Evolutionary conservation across 2,113 vertebrate genomes (phyloP).

Genomic region (Syngnathoides biaculeatus): DNA sequence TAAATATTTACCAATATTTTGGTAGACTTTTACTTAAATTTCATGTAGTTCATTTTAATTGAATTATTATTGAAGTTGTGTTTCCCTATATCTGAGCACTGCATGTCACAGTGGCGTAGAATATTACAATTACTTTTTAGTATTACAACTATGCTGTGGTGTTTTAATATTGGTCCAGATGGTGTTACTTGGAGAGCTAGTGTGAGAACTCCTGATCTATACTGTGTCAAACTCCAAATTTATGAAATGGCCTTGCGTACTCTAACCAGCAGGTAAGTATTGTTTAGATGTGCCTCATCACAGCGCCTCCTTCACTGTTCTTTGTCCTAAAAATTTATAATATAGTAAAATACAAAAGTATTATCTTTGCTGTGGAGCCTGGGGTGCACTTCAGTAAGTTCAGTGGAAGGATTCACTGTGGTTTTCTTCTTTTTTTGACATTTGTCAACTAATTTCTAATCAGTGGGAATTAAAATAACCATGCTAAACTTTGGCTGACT

Average conservation of each 20-base stretch:
- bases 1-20: no score
- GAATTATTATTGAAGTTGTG: no score
- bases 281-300: conserved; percentile 10
- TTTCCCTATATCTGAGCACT: no score
- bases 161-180: no score
- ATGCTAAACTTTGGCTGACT: not conserved
- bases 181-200: no score
- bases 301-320: conserved; percentile 2
- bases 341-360: conserved; percentile 12
- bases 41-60: no score
- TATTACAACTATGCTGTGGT: no score
- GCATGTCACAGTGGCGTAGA: no score
- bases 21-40: no score
- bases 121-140: no score
- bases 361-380: conserved; percentile 25
- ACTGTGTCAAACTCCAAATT: not conserved
- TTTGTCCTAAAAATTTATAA: conserved; percentile 26
- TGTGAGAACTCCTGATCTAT: no score
- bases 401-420: not conserved
- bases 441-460: not conserved
- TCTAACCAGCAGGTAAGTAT: conserved; percentile 27
- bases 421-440: not conserved
- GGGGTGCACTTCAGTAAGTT: conserved; percentile 7
- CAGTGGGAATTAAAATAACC: not conserved
- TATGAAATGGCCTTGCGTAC: not conserved